A percentile compares a stretch with the other conserved stretches of the same genome.
Conservation (phyloP, 2,888 invertebrate species). For the Drosophila fungiperda region DNA sequence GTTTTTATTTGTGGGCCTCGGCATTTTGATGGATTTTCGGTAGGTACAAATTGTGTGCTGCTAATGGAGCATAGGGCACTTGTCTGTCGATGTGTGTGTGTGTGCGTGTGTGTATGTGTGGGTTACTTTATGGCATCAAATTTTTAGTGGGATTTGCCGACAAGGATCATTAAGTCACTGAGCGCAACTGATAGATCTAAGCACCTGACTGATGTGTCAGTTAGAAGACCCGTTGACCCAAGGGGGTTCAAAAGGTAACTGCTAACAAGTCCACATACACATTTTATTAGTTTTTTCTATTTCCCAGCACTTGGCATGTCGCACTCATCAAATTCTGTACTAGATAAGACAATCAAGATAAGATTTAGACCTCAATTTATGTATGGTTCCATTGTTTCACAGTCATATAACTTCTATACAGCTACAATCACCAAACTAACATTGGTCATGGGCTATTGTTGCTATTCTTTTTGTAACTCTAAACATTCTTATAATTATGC, state of each 20-base stretch:
- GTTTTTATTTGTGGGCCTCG: constrained; percentile 68
- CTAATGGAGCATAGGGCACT: constrained; percentile 71
- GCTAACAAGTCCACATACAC: constrained; percentile 27
- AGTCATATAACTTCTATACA: background rate
- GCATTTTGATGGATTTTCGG: constrained; percentile 72
- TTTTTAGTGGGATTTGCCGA: constrained; percentile 38
- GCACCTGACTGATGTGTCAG: constrained; percentile 19
- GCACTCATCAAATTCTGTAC: background rate
- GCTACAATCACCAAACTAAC: background rate
- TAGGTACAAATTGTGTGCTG: constrained; percentile 72
- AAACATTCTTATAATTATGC: background rate
- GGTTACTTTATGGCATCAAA: constrained; percentile 28
- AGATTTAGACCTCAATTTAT: background rate
- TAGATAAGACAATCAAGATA: background rate
- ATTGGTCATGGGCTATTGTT: background rate
- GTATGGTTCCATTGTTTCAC: background rate
- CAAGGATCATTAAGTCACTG: constrained; percentile 64
- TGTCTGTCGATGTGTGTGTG: constrained; percentile 21
- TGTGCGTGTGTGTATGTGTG: constrained; percentile 30
- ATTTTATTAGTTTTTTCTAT: constrained; percentile 3
- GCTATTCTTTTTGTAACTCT: background rate
- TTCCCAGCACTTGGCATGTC: constrained; percentile 16
- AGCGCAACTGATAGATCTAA: constrained; percentile 15
- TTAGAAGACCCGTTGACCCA: constrained; percentile 15
- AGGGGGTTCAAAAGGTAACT: constrained; percentile 14